These are phyloP conservation scores for Ptychochromis oligacanthus DNA, from an alignment of 2,113 vertebrate genomes.

Conservation along the genomic window DNA sequence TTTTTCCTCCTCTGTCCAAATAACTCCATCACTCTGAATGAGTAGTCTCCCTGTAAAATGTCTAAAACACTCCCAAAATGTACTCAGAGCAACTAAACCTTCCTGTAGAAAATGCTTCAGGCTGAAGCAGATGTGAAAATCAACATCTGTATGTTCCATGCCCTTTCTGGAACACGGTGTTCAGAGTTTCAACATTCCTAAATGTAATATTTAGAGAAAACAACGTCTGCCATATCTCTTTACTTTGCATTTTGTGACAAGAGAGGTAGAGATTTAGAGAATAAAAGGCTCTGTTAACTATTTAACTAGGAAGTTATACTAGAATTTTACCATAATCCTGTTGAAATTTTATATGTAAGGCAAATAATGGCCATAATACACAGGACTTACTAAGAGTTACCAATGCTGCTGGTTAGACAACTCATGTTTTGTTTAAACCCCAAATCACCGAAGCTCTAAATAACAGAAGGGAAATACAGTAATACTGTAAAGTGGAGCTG, in stretches of 20 bases:
- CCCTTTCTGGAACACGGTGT: not conserved
- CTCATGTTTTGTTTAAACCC: not conserved
- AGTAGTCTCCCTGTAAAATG: not conserved
- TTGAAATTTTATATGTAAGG: not conserved
- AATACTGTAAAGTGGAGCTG: too few species aligned
- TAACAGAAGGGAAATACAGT: too few species aligned
- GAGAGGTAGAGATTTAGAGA: not conserved
- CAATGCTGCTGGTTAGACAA: not conserved
- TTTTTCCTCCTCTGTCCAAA: not conserved
- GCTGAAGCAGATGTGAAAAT: not conserved
- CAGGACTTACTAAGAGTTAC: not conserved
- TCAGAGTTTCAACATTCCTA: not conserved
- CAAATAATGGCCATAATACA: not conserved
- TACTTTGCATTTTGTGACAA: not conserved
- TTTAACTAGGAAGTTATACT: not conserved
- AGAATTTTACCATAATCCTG: not conserved
- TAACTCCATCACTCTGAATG: not conserved
- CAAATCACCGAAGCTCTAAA: too few species aligned
- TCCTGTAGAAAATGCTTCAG: not conserved
- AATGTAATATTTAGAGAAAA: not conserved
- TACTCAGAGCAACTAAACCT: not conserved
- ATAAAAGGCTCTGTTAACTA: not conserved
- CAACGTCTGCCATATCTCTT: rapidly evolving
- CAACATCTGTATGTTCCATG: not conserved
- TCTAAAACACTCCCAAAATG: not conserved